Evolutionary conservation across 92 coral and sea anemone genomes (phyloP).

Genomic region (Heteractis magnifica): DNA sequence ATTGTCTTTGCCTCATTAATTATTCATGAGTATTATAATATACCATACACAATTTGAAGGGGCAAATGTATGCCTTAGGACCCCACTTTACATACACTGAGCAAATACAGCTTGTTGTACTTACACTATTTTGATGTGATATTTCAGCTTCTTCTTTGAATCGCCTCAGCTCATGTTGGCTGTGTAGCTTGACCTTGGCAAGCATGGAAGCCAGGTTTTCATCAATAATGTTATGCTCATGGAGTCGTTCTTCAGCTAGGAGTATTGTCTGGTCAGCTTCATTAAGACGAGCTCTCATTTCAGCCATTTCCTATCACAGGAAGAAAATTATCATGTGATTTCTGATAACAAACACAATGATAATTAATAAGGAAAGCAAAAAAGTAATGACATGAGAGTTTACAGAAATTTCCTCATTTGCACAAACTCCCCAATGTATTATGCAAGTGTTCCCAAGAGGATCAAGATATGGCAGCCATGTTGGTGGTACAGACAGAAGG

Average conservation of each 20-base stretch:
- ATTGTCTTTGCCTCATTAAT: too few species aligned
- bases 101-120: background rate
- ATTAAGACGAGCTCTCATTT: slow-evolving; percentile 78
- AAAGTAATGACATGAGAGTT: too few species aligned
- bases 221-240: slow-evolving; percentile 95
- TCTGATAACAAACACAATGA: too few species aligned
- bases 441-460: too few species aligned
- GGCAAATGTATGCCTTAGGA: background rate
- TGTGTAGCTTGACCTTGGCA: slow-evolving; percentile 84
- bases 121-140: slow-evolving; percentile 86
- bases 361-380: too few species aligned
- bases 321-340: too few species aligned
- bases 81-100: background rate
- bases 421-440: too few species aligned
- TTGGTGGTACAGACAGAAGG: too few species aligned
- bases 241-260: slow-evolving; percentile 85
- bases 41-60: background rate
- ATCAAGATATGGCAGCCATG: too few species aligned
- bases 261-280: slow-evolving; percentile 85
- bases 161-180: slow-evolving; percentile 85
- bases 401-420: too few species aligned
- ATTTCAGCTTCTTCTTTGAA: slow-evolving; percentile 91
- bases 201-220: slow-evolving; percentile 93
- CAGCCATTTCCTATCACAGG: slow-evolving; percentile 71
- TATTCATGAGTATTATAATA: too few species aligned